Evolutionary conservation across 2,797 vertebrate genomes (phyloP).

Genomic region (Acanthiza pusilla): DNA sequence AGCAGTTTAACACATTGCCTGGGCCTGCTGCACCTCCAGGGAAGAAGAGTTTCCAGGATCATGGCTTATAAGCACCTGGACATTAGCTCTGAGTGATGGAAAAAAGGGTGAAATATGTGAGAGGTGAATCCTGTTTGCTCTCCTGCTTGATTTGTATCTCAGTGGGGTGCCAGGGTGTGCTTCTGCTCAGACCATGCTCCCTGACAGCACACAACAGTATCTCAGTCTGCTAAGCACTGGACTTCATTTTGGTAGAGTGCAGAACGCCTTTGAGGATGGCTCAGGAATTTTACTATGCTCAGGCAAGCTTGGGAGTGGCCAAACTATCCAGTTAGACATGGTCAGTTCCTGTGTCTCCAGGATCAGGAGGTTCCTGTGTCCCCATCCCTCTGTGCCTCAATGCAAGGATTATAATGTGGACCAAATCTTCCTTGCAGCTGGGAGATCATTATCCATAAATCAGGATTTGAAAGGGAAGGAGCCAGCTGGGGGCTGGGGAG

Average conservation of each 20-base stretch:
- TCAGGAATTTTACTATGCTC: background rate
- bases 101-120: background rate
- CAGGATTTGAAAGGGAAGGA: background rate
- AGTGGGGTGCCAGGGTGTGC: rapidly evolving
- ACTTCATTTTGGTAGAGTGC: background rate
- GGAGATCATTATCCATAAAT: background rate
- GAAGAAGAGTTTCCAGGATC: background rate
- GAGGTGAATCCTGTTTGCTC: background rate
- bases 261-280: background rate
- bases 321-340: background rate
- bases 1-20: background rate
- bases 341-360: background rate
- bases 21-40: background rate
- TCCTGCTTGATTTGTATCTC: background rate
- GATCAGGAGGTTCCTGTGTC: background rate
- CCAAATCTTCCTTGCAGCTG: background rate
- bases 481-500: background rate
- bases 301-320: background rate
- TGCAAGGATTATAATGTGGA: background rate
- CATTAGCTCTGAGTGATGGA: background rate
- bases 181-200: background rate
- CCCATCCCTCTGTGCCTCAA: background rate
- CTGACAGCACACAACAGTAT: background rate
- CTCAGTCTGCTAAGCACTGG: background rate
- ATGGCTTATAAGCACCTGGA: background rate